A percentile compares a stretch with the other conserved stretches of the same genome.
These are phyloP conservation scores for Noctua comes DNA, from an alignment of 2,888 invertebrate species.

Conservation along the genomic window DNA sequence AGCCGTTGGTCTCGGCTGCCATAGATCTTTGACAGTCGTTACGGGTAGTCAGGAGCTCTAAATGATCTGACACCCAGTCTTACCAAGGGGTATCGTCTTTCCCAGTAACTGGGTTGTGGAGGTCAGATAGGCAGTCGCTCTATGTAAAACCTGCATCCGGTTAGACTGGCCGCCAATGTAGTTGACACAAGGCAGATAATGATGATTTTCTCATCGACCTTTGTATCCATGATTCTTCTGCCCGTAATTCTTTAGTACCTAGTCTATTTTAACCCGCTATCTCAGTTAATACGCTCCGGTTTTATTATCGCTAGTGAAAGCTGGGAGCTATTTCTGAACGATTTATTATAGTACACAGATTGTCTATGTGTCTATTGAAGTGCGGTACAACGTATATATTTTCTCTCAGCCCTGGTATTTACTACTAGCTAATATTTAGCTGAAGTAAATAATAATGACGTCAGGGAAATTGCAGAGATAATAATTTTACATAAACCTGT, in stretches of 20 bases:
- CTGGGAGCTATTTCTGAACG: slow-evolving; percentile 63
- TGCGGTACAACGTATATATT: neutral
- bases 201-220: neutral
- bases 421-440: slow-evolving; percentile 8
- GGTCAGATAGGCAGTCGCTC: neutral
- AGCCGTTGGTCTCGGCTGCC: neutral
- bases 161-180: neutral
- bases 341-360: slow-evolving; percentile 36
- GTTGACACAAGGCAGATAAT: neutral
- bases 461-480: neutral
- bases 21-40: neutral
- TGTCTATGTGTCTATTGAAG: neutral
- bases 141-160: neutral
- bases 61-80: neutral
- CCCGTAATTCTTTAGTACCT: neutral
- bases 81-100: neutral
- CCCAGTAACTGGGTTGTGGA: neutral
- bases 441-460: slow-evolving; percentile 28
- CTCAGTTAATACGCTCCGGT: slow-evolving; percentile 35
- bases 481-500: slow-evolving; percentile 32
- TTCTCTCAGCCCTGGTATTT: neutral
- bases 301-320: slow-evolving; percentile 63
- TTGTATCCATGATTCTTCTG: slow-evolving; percentile 27
- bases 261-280: slow-evolving; percentile 50
- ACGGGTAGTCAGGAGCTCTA: neutral